phyloP scores from a whole-genome alignment of 2,888 invertebrate species.

The Mystacides longicornis region DNA sequence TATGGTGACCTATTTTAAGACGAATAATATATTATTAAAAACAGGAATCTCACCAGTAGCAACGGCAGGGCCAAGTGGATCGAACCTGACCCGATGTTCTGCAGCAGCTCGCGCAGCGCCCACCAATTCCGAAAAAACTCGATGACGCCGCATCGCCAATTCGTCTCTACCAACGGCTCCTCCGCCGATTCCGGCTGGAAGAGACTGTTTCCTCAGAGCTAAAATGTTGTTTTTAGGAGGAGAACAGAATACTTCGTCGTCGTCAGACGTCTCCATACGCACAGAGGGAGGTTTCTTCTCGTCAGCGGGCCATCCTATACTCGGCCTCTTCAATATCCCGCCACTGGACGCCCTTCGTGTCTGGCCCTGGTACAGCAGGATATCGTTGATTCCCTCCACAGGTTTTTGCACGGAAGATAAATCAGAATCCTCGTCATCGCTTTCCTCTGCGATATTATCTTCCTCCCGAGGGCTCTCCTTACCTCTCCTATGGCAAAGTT shows the following conservation, averaged over 20 bases:
- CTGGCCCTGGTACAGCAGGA: neutral
- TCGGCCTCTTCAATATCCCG: constrained; percentile 24
- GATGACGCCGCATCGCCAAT: constrained; percentile 65
- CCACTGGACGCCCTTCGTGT: constrained; percentile 22
- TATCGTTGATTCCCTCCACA: constrained; percentile 5
- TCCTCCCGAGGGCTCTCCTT: neutral
- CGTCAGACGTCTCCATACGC: constrained; percentile 29
- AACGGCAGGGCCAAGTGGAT: constrained; percentile 61
- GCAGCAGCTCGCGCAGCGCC: constrained; percentile 64
- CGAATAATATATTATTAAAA: neutral
- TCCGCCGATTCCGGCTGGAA: constrained; percentile 59
- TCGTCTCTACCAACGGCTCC: constrained; percentile 75
- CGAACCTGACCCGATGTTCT: constrained; percentile 69
- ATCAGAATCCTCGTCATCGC: constrained; percentile 9
- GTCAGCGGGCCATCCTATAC: constrained; percentile 19
- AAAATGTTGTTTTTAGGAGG: constrained; percentile 36
- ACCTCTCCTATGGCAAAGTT: constrained; percentile 20
- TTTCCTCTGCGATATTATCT: constrained; percentile 8
- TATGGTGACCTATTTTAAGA: no score
- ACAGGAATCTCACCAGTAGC: constrained; percentile 47
- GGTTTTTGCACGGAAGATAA: neutral
- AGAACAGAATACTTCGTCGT: constrained; percentile 57
- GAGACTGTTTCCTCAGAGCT: constrained; percentile 41
- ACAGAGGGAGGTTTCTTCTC: constrained; percentile 8
- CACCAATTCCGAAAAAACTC: constrained; percentile 71